Conservation (phyloP, 1,140 invertebrate genomes). For the Idris sp. region DNA sequence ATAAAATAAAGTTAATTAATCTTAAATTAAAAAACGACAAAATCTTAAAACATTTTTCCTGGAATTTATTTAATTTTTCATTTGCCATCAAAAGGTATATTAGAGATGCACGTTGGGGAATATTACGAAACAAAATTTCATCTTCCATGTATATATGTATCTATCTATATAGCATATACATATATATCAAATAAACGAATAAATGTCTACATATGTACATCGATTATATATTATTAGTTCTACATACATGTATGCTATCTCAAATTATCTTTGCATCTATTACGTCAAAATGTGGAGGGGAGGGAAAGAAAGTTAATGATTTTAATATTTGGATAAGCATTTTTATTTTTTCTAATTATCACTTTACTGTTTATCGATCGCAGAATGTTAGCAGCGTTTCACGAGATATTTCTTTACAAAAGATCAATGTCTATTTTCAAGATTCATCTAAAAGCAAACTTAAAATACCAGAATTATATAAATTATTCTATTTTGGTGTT, state of each 20-base stretch:
- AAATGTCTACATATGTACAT: constrained; percentile 7
- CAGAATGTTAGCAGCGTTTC: constrained; percentile 21
- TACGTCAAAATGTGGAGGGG: constrained; percentile 42
- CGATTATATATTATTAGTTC: constrained; percentile 36
- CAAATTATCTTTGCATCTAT: constrained; percentile 30
- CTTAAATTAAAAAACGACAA: too few species aligned
- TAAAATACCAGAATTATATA: too few species aligned
- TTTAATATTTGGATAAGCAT: too few species aligned
- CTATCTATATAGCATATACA: constrained; percentile 1
- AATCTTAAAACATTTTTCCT: too few species aligned
- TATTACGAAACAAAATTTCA: constrained; percentile 26
- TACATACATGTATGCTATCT: constrained; percentile 23
- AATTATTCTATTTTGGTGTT: too few species aligned
- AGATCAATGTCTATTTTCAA: constrained; percentile 54
- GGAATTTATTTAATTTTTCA: not conserved
- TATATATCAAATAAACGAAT: too few species aligned
- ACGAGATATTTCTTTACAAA: constrained; percentile 48
- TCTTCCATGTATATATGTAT: constrained; percentile 15
- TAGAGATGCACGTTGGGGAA: not conserved
- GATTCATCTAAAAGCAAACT: constrained; percentile 1
- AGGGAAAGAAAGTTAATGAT: too few species aligned
- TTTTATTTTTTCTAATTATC: constrained; percentile 5
- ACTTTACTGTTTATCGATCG: constrained; percentile 46
- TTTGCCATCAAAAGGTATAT: not conserved
- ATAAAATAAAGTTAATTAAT: too few species aligned